Conservation (phyloP, 2,113 vertebrate species). For the Charina bottae region DNA sequence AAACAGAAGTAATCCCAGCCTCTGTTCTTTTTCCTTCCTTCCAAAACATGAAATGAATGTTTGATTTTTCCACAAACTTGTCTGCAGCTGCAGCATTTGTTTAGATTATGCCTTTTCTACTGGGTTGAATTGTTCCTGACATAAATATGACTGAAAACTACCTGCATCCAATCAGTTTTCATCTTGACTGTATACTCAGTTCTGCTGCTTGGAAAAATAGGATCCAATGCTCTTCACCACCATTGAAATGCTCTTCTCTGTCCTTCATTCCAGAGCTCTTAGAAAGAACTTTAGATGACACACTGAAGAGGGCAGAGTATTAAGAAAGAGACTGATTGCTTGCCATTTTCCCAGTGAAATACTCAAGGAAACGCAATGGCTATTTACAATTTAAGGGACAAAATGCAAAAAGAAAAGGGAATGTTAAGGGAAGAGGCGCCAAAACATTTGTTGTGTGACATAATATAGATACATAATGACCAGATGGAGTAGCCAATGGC, state of each 20-base stretch:
- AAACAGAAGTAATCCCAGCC: conserved; percentile 56
- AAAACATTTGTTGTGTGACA: not conserved
- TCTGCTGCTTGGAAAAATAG: not conserved
- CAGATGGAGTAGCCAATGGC: not conserved
- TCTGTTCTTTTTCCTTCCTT: conserved; percentile 25
- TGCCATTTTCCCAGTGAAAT: not conserved
- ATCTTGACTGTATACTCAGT: not conserved
- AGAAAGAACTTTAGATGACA: not conserved
- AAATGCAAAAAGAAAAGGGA: not conserved
- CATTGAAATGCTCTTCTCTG: not conserved
- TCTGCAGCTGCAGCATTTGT: not conserved
- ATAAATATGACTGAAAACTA: not conserved
- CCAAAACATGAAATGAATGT: conserved; percentile 44
- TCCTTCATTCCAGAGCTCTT: not conserved
- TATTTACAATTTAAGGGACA: not conserved
- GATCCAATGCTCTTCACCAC: not conserved
- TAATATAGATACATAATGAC: not conserved
- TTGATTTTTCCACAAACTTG: conserved; percentile 30
- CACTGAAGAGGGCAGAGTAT: not conserved
- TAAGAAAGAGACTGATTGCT: not conserved
- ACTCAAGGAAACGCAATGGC: not conserved
- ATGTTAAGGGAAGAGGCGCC: not conserved
- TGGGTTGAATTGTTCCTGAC: not conserved
- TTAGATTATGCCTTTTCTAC: not conserved
- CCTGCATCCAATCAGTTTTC: not conserved